phyloP scores from a whole-genome alignment of 2,888 invertebrate species.

The Harpagoxenus sublaevis region DNA sequence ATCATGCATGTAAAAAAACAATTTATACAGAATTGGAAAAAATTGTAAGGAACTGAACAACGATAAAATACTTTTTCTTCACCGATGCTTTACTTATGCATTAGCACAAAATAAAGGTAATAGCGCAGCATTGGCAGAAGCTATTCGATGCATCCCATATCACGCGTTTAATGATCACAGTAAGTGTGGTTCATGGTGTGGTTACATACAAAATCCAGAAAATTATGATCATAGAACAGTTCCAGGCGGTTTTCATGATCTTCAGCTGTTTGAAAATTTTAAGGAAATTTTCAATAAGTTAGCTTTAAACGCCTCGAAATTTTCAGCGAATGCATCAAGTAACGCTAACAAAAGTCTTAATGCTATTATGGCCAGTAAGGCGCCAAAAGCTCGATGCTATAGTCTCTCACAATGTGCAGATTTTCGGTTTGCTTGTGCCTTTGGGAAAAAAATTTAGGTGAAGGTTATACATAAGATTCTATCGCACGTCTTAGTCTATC shows the following conservation, averaged over 20 bases:
- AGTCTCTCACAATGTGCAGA: not conserved
- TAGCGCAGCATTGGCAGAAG: not conserved
- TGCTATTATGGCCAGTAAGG: not conserved
- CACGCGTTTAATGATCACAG: conserved; percentile 3
- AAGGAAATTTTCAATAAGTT: not conserved
- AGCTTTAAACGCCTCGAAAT: not conserved
- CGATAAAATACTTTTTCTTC: not conserved
- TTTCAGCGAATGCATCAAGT: not conserved
- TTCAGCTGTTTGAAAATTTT: not conserved
- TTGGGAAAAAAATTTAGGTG: not conserved
- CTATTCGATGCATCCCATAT: not conserved
- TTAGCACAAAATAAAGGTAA: not conserved
- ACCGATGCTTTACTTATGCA: conserved; percentile 4
- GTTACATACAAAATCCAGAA: not conserved
- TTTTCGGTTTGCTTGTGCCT: not conserved
- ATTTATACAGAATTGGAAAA: not conserved
- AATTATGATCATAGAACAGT: not conserved
- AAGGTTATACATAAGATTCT: not conserved
- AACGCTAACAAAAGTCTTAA: not conserved
- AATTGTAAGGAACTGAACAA: not conserved
- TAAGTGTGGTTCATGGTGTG: not conserved
- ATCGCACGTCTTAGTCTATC: not conserved
- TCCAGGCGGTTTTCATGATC: not conserved
- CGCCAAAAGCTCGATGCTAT: not conserved
- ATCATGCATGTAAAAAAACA: not conserved